phyloP scores from a whole-genome alignment of 2,113 vertebrate species.

The Willisornis vidua region DNA sequence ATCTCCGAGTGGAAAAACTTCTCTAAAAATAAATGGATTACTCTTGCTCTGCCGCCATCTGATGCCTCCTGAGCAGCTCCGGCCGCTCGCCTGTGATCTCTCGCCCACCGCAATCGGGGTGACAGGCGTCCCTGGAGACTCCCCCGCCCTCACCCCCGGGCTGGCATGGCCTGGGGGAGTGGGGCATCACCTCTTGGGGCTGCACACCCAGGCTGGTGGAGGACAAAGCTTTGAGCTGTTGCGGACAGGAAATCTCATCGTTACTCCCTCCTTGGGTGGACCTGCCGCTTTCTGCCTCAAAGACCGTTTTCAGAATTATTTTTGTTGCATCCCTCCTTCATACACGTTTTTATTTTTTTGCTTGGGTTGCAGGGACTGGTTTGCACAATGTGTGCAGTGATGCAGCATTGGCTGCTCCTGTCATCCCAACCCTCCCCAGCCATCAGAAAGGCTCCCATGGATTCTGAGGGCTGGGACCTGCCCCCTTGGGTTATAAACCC shows the following conservation, averaged over 20 bases:
- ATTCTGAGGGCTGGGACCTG: background rate
- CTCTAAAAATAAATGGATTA: constrained; percentile 87
- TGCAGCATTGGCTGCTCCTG: background rate
- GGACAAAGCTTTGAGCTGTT: constrained; percentile 50
- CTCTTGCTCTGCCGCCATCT: constrained; percentile 76
- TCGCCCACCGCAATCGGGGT: constrained; percentile 75
- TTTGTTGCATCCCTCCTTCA: background rate
- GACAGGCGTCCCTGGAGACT: constrained; percentile 81
- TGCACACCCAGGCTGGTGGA: background rate
- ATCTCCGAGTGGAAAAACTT: constrained; percentile 84
- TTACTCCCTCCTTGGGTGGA: constrained; percentile 27
- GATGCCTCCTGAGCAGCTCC: constrained; percentile 77
- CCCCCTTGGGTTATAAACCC: background rate
- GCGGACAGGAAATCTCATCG: background rate
- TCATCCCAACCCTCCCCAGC: background rate
- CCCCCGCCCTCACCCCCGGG: constrained; percentile 58
- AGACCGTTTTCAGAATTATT: background rate
- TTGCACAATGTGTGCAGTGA: background rate
- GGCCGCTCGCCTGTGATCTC: constrained; percentile 79
- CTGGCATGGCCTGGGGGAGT: background rate
- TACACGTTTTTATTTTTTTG: background rate
- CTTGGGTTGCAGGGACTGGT: background rate
- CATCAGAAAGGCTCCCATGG: background rate
- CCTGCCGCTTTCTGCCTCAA: constrained; percentile 5
- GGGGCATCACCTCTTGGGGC: background rate